Evolutionary conservation across 2,888 invertebrate species (phyloP).

Genomic region (Torymus texanus): DNA sequence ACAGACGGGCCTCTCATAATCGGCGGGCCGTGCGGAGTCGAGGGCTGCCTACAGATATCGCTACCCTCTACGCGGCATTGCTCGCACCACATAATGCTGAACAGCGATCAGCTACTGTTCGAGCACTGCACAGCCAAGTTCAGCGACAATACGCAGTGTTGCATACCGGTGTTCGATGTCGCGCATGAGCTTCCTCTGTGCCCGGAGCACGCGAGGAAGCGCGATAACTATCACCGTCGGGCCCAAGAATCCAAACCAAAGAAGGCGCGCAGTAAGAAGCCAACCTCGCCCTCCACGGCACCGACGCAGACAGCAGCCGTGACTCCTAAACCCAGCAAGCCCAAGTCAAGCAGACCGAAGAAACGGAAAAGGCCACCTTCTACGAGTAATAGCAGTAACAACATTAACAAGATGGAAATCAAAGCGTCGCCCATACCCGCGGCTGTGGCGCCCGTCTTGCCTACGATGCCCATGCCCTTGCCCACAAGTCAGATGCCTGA

Average conservation of each 20-base stretch:
- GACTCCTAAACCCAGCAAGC: conserved; percentile 14
- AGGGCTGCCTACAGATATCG: conserved; percentile 76
- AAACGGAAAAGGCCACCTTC: conserved; percentile 71
- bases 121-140: conserved; percentile 88
- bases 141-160: conserved; percentile 86
- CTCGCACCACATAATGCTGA: conserved; percentile 88
- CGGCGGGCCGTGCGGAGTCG: conserved; percentile 69
- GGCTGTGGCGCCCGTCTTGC: not conserved
- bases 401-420: conserved; percentile 20
- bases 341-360: conserved; percentile 69
- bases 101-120: conserved; percentile 88
- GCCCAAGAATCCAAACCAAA: conserved; percentile 86
- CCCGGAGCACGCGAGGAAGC: conserved; percentile 88
- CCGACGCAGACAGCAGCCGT: conserved; percentile 68
- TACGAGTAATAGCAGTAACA: conserved; percentile 41
- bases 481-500: conserved; percentile 40
- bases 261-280: conserved; percentile 81
- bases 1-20: conserved; percentile 67
- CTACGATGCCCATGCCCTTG: conserved; percentile 2
- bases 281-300: conserved; percentile 78
- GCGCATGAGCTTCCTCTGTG: conserved; percentile 90
- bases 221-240: conserved; percentile 88
- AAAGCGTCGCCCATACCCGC: conserved; percentile 4
- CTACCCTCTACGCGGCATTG: conserved; percentile 90
- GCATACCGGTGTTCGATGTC: conserved; percentile 86